phyloP scores from a whole-genome alignment of 2,113 vertebrate genomes.

The Podarcis raffonei region DNA sequence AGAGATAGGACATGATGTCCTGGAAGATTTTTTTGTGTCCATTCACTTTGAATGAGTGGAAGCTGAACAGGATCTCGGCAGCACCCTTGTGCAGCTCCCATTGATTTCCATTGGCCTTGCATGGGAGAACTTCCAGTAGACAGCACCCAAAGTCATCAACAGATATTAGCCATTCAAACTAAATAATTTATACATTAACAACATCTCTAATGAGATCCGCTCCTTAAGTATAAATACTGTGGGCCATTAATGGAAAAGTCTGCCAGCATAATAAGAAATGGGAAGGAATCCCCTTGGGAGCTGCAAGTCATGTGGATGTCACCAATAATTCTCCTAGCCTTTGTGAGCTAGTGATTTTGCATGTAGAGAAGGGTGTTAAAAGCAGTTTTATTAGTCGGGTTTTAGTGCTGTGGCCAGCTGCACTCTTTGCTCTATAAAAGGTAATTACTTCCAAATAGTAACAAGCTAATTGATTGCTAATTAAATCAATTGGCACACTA shows the following conservation, averaged over 20 bases:
- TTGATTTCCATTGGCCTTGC: neutral
- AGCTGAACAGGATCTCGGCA: neutral
- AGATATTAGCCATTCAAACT: constrained; percentile 10
- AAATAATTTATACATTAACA: constrained; percentile 61
- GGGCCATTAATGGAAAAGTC: constrained; percentile 59
- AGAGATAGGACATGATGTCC: neutral
- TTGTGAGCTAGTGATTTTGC: constrained; percentile 72
- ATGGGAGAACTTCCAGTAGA: neutral
- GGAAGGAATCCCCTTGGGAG: constrained; percentile 80
- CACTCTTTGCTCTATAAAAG: constrained; percentile 97
- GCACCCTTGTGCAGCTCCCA: neutral
- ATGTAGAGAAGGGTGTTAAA: constrained; percentile 69
- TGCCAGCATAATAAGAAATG: constrained; percentile 73
- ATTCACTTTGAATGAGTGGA: neutral
- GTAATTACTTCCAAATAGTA: constrained; percentile 99
- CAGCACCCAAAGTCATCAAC: constrained; percentile 14
- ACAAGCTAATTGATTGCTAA: constrained; percentile 99
- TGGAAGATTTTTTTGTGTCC: too few species aligned
- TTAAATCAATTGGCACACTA: constrained; percentile 98
- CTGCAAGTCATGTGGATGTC: constrained; percentile 78
- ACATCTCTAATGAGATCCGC: constrained; percentile 57
- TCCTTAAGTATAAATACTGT: constrained; percentile 58
- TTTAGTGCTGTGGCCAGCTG: constrained; percentile 98
- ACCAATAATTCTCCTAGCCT: constrained; percentile 81
- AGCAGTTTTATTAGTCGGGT: constrained; percentile 82